Evolutionary conservation across 2,888 invertebrate species (phyloP).

Genomic region (Crossocerus cetratus): DNA sequence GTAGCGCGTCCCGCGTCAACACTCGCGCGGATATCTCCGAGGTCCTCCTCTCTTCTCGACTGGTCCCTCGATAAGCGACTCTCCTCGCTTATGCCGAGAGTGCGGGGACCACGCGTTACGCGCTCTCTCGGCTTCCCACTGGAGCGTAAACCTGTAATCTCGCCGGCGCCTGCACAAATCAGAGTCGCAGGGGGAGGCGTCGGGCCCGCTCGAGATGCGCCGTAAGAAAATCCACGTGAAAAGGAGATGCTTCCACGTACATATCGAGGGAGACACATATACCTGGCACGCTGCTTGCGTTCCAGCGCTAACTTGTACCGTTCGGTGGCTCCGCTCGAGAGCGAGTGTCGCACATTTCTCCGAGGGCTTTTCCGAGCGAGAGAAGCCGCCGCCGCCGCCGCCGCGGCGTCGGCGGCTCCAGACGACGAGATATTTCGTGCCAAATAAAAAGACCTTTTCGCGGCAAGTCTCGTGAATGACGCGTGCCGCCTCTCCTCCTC

Average conservation of each 20-base stretch:
- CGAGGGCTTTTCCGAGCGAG: constrained; percentile 1
- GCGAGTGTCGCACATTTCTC: no score
- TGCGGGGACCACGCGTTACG: neutral
- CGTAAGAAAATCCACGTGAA: no score
- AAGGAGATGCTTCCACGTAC: no score
- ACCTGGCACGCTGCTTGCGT: no score
- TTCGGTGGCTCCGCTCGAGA: no score
- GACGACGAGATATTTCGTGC: constrained; percentile 19
- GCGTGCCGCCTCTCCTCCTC: neutral
- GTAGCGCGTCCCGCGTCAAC: neutral
- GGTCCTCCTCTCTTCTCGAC: neutral
- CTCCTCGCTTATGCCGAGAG: no score
- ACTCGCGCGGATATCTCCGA: neutral
- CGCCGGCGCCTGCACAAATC: no score
- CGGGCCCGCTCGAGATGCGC: no score
- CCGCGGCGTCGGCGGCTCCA: neutral
- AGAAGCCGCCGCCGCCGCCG: neutral
- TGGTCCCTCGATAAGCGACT: neutral
- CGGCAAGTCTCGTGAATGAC: constrained; percentile 43
- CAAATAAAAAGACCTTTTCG: constrained; percentile 7
- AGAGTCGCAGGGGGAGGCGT: no score
- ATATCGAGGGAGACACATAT: no score
- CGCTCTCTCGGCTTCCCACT: neutral
- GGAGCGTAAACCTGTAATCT: no score
- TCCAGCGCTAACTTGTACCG: no score